Base-by-base conservation (phyloP, 2,113 vertebrate genomes). In the Cepphus grylle region DNA sequence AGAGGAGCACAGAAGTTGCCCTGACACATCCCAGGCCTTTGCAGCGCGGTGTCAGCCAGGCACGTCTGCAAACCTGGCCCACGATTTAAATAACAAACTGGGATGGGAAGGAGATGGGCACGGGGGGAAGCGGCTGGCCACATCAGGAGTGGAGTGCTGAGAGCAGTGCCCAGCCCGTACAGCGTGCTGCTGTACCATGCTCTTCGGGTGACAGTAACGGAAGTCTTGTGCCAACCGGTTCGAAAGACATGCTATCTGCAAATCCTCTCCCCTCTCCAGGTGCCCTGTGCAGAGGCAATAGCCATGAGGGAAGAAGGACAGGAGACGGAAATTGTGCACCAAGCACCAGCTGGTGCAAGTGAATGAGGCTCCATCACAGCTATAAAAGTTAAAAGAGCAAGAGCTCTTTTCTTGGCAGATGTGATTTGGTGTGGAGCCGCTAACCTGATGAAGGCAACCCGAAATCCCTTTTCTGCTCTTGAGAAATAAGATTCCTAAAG, bases 211-310 rank as follows among this genome's bases (percentile, higher is more conserved):
- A 43, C 40, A 42, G 71, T 15, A 58, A n/a, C 1, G 20, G 22
- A 20, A 74, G 52, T 0, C 62, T 61, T 4, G 19, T 36, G 73
- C 45, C 80, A 86, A 74, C 30, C 86, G 87, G 25, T 77, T 93
- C 3, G 0, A 7, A 73, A 70, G 22, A 12, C 6, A 15, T 6
- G 32, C 38, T n/a, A 0, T 2, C 69, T 56, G 16, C 56, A 85
- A 27, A 78, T 17, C 22, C 49, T 26, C 58, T 20, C 34, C 34
- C 36, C 43, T 6, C 1, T 1, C 32, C 29, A 59, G 53, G 58
- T 77, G 84, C 62, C 53, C 42, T 18, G 20, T 49, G 80, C 65
- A 70, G 20, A 59, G 53, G 55, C 36, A 50, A 19, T 0, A 58
- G 61, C 56, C 43, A n/a, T 1, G 29, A 38, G 40, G 53, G 52